Conservation (phyloP, 2,888 invertebrate genomes). For the Hypercompe scribonia region DNA sequence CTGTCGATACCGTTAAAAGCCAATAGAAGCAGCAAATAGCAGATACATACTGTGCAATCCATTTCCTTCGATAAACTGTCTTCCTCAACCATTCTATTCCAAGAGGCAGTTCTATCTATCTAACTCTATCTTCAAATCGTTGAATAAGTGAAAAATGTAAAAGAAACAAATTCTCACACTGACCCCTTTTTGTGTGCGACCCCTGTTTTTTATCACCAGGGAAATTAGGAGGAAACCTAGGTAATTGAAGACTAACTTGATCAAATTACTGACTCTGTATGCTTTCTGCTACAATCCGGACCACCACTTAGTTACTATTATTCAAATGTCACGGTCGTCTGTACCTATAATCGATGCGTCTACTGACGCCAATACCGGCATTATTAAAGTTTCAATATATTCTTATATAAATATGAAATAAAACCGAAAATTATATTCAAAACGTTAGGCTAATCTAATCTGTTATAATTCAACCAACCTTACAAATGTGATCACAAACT, state of each 20-base stretch:
- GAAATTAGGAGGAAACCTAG: background rate
- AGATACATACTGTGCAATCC: no score
- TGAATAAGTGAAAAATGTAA: no score
- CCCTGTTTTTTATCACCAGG: background rate
- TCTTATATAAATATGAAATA: conserved; percentile 16
- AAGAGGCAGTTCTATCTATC: no score
- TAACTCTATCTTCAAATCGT: no score
- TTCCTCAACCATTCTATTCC: no score
- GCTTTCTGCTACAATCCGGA: background rate
- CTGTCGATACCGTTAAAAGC: no score
- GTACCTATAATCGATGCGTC: background rate
- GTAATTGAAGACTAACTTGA: background rate
- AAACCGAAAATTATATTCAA: conserved; percentile 46
- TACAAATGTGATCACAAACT: conserved; percentile 44
- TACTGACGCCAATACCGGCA: background rate
- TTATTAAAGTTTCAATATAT: background rate
- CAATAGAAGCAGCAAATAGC: no score
- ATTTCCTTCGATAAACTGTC: no score
- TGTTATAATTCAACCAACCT: conserved; percentile 57
- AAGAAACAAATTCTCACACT: no score
- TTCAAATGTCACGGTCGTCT: background rate
- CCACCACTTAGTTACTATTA: background rate
- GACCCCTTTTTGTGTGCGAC: no score
- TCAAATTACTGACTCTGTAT: background rate
- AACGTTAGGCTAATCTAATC: conserved; percentile 49